Conservation (phyloP, 2,797 vertebrate genomes). For the Gymnothorax javanicus region DNA sequence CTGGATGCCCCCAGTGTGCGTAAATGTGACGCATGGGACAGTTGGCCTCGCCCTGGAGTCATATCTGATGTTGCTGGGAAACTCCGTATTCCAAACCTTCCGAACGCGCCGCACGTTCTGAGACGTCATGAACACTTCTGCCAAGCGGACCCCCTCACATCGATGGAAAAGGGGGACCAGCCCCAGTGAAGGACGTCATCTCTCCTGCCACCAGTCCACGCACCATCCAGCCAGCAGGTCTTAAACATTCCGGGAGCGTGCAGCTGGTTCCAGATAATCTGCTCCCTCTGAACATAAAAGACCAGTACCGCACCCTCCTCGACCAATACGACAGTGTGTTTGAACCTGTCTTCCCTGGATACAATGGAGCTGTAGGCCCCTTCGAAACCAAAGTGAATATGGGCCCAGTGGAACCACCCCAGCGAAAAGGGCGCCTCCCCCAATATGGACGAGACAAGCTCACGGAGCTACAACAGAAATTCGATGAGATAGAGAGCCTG, state of each 20-base stretch:
- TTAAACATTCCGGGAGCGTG: neutral
- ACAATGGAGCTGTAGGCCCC: neutral
- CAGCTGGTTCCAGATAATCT: neutral
- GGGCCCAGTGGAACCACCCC: neutral
- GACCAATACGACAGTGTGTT: neutral
- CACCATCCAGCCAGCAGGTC: neutral
- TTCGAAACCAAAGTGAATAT: neutral
- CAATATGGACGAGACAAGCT: slow-evolving; percentile 1
- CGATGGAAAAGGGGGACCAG: neutral
- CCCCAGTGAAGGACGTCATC: no score
- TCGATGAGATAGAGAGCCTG: no score
- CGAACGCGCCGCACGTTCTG: neutral
- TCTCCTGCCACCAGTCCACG: neutral
- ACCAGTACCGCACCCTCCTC: neutral
- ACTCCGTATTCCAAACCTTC: neutral
- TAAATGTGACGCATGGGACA: no score
- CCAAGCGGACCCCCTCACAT: neutral
- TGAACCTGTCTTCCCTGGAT: neutral
- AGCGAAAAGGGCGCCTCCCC: neutral
- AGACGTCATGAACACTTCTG: neutral
- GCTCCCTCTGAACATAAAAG: no score
- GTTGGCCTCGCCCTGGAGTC: neutral
- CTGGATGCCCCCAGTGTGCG: no score
- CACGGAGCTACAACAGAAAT: neutral
- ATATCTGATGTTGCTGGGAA: neutral